Conservation (phyloP, 2,113 vertebrate species). For the Aptenodytes forsteri region DNA sequence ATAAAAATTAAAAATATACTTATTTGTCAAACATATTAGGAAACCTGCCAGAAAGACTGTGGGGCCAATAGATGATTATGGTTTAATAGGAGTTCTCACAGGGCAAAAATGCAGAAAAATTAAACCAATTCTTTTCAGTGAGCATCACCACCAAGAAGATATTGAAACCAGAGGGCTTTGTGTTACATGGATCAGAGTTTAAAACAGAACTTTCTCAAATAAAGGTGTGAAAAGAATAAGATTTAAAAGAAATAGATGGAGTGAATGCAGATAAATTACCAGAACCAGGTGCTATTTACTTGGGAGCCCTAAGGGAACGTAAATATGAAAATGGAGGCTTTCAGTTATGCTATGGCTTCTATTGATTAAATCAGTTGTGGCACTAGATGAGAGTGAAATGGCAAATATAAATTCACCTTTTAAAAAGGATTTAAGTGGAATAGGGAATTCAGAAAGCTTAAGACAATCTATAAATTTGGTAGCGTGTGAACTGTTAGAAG, state of each 20-base stretch:
- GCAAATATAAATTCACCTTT: not conserved
- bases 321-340: not conserved
- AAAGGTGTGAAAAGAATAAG: not conserved
- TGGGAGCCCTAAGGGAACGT: not conserved
- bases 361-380: not conserved
- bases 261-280: not conserved
- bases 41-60: not conserved
- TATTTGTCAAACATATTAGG: conserved; percentile 7
- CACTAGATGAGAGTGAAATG: not conserved
- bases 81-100: not conserved
- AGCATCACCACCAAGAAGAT: not conserved
- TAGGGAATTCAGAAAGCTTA: not conserved
- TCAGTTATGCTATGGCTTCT: not conserved
- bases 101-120: conserved; percentile 25
- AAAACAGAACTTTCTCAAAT: not conserved
- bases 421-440: not conserved
- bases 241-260: not conserved
- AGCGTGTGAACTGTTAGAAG: not conserved
- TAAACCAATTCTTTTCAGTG: conserved; percentile 14
- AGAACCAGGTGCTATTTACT: not conserved
- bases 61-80: not conserved
- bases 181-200: not conserved
- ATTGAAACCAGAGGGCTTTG: not conserved
- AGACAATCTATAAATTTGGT: not conserved
- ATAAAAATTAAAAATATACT: conserved; percentile 19